A percentile compares a stretch with the other conserved stretches of the same genome.
Evolutionary conservation across 2,797 vertebrate species (phyloP).

Genomic region (Valencia hispanica): DNA sequence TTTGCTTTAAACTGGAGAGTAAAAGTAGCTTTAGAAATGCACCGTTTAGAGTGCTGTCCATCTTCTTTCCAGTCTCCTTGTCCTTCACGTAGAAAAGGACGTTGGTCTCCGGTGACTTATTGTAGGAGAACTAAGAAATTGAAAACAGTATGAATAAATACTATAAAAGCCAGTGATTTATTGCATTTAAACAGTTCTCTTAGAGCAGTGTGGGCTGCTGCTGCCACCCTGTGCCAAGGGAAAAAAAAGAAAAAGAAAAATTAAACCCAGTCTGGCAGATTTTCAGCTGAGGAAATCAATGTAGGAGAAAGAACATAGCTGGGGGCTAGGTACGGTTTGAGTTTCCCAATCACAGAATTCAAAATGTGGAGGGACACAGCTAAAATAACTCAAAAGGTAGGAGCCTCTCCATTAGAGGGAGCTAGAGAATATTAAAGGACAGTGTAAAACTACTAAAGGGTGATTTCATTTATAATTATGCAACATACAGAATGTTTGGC

Average conservation of each 20-base stretch:
- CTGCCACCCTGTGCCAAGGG: constrained; percentile 45
- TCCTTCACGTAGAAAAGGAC: constrained; percentile 89
- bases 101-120: constrained; percentile 87
- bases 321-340: constrained; percentile 63
- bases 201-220: constrained; percentile 65
- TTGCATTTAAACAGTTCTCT: constrained; percentile 63
- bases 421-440: constrained; percentile 71
- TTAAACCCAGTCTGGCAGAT: constrained; percentile 65
- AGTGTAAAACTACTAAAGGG: constrained; percentile 23
- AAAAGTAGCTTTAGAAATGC: constrained; percentile 46
- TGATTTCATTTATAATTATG: constrained; percentile 34
- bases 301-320: constrained; percentile 72
- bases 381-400: constrained; percentile 46
- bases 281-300: constrained; percentile 74
- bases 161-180: constrained; percentile 72
- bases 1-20: constrained; percentile 29
- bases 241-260: constrained; percentile 36
- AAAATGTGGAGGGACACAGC: constrained; percentile 42
- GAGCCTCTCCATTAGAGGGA: constrained; percentile 77
- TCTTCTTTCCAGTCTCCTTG: constrained; percentile 82
- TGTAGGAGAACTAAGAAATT: constrained; percentile 84
- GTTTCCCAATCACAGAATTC: constrained; percentile 62
- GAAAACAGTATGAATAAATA: constrained; percentile 71
- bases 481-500: constrained; percentile 24
- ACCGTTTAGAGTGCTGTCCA: constrained; percentile 96